Percentiles rank a stretch among this genome's conserved stretches.
phyloP scores from a whole-genome alignment of 1,140 invertebrate genomes.

The Halyomorpha halys region DNA sequence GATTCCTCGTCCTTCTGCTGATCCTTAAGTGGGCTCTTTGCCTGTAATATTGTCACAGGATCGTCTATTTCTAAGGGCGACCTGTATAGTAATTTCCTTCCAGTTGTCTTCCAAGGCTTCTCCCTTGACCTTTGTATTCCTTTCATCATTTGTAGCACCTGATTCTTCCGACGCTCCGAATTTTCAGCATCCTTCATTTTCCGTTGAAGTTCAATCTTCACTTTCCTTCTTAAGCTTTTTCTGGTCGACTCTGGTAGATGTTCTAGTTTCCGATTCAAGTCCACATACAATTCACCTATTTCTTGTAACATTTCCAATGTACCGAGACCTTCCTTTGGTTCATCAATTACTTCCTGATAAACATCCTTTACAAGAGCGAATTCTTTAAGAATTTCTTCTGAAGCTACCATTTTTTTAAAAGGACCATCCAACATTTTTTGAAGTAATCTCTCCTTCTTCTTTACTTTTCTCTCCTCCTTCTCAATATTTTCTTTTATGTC shows the following conservation, averaged over 20 bases:
- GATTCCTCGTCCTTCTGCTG: not conserved
- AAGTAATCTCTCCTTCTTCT: not conserved
- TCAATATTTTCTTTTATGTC: slow-evolving; percentile 10
- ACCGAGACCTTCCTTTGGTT: not conserved
- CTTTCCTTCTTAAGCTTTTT: not conserved
- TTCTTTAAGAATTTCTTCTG: slow-evolving; percentile 3
- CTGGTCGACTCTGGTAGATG: not conserved
- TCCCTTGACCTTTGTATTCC: not conserved
- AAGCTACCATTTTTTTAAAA: not conserved
- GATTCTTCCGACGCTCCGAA: not conserved
- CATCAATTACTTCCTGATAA: not conserved
- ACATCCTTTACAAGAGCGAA: not conserved
- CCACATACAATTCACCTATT: not conserved
- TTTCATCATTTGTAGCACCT: not conserved
- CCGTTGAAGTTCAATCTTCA: not conserved
- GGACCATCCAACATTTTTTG: not conserved
- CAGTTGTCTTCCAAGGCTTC: not conserved
- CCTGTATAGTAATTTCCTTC: not conserved
- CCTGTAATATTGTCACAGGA: too few species aligned
- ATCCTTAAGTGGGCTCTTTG: too few species aligned
- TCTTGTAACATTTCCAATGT: slow-evolving; percentile 4
- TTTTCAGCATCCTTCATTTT: slow-evolving; percentile 1
- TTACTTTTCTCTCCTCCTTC: not conserved
- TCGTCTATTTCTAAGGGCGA: not conserved
- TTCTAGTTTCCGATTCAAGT: slow-evolving; percentile 3